Base-by-base conservation (phyloP, 2,888 invertebrate genomes). In the Dynastes tityus region DNA sequence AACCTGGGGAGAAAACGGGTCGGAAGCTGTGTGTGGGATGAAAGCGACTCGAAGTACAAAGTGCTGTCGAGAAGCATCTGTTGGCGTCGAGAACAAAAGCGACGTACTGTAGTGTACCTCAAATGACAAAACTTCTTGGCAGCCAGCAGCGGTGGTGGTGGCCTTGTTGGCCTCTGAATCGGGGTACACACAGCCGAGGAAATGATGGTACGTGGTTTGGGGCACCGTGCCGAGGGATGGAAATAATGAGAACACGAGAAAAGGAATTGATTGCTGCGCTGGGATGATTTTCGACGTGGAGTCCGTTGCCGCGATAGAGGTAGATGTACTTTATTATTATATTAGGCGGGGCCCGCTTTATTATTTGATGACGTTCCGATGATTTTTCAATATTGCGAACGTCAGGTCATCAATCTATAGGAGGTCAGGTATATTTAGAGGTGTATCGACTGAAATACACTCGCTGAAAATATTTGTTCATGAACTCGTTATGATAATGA, bases 21-120 rank as follows among this genome's bases (percentile, higher is more conserved):
- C 45, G 49, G 45, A 49, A 37, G 64, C n/a, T 29, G 64, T 40
- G n/a, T 37, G 49, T 49, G 5, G 67, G 67, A 49, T 45, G 67
- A 67, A 67, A 67, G 45, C 67, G 67, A 49, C 67, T 67, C 45
- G 11, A 67, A 67, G 67, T 45, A 67, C 67, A 67, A 67, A 67
- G 67, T 67, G 45, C 40, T 45, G 67, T 67, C 45, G 45, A 45
- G 6, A 45, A 67, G 45, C 65, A 67, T 67, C 65, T 67, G 45
- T 45, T 45, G 45, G 45, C 45, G 45, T 67, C 27, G 67, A 49
- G 67, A 67, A 67, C 67, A 67, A 67, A 67, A 67, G 67, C 67
- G 67, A 67, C 64, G 37, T 67, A 45, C 16, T 37, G 67, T 22
- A 22, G 67, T 67, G 45, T 49, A 27, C 45, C 67, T 67, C 45